Evolutionary conservation across 2,113 vertebrate species (phyloP), one percentile per base, ranked within the genome.

Genomic region (Anhinga rufa): DNA sequence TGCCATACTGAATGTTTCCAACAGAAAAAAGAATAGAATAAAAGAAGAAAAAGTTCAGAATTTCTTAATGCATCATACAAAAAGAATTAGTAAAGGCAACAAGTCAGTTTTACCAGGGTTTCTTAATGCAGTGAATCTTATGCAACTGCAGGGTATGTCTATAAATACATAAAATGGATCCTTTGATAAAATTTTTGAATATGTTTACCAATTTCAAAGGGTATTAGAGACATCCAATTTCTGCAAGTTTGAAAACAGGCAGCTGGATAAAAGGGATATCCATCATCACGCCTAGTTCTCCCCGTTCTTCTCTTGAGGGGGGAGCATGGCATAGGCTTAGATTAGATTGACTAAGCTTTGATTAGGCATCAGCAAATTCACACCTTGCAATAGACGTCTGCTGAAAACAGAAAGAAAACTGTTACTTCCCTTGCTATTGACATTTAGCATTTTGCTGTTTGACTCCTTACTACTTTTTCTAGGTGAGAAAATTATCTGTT

Each of bases 401-500:
- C 92, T 75, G 93, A 77, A 82, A 92, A 51, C 62, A 80, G 85
- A 79, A 93, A 88, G 74, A 93, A 81, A 74, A 66, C 64, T 88
- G 76, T 86, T 84, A 95, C 48, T 95, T 95, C 77, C 61, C 49
- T 74, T 55, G 76, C 48, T 78, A 34, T 26, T 83, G 86, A 81
- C 83, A 51, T 78, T 81, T 92, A 58, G n/a, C 25, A 28, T 58
- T 93, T 90, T 90, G 90, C 82, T 70, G 40, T 82, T 79, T 95
- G 75, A 76, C 36, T 96, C 66, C 44, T 46, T 38, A 58, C 71
- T 72, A 62, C 58, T 42, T 92, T 76, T 82, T 70, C 12, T 1
- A 83, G 90, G 90, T 81, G 93, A 94, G 95, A 95, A 93, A 88
- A 95, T 78, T 4, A 71, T n/a, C 83, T 92, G 54, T 22, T 94